These are phyloP conservation scores for Zaprionus inermis DNA, from an alignment of 1,140 invertebrate species.

Conservation along the genomic window DNA sequence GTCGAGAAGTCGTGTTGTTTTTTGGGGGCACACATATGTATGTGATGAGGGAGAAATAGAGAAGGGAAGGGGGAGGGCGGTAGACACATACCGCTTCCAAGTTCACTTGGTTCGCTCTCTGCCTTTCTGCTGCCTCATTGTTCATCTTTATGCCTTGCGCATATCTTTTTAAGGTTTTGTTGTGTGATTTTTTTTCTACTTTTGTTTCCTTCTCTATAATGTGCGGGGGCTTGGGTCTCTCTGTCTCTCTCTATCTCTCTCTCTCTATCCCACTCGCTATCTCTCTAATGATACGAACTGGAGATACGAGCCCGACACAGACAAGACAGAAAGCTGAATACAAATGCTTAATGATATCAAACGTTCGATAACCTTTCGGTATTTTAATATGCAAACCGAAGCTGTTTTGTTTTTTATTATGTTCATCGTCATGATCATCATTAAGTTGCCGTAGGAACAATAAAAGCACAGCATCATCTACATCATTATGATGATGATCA, in stretches of 20 bases:
- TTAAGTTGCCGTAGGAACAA: slow-evolving; percentile 47
- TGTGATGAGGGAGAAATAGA: background rate
- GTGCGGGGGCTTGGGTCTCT: slow-evolving; percentile 36
- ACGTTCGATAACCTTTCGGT: slow-evolving; percentile 82
- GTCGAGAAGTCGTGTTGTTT: slow-evolving; percentile 3
- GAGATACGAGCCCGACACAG: slow-evolving; percentile 12
- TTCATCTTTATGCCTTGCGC: slow-evolving; percentile 68
- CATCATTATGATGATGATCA: slow-evolving; percentile 34
- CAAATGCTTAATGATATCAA: slow-evolving; percentile 81
- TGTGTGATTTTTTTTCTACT: slow-evolving; percentile 11
- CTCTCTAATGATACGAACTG: slow-evolving; percentile 44
- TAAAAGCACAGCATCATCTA: slow-evolving; percentile 69
- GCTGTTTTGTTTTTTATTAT: slow-evolving; percentile 18
- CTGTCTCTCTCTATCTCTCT: no score
- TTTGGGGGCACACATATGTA: background rate
- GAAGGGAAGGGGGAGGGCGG: background rate
- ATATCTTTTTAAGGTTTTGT: slow-evolving; percentile 37
- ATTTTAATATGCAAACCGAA: slow-evolving; percentile 79
- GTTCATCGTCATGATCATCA: slow-evolving; percentile 44
- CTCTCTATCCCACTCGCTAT: background rate
- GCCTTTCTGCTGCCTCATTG: slow-evolving; percentile 74
- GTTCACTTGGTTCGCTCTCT: slow-evolving; percentile 37
- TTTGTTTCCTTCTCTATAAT: slow-evolving; percentile 17
- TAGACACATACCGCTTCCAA: slow-evolving; percentile 2
- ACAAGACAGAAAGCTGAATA: slow-evolving; percentile 55